Base-by-base conservation (phyloP, 2,797 vertebrate genomes). In the Sebastiscus tertius region DNA sequence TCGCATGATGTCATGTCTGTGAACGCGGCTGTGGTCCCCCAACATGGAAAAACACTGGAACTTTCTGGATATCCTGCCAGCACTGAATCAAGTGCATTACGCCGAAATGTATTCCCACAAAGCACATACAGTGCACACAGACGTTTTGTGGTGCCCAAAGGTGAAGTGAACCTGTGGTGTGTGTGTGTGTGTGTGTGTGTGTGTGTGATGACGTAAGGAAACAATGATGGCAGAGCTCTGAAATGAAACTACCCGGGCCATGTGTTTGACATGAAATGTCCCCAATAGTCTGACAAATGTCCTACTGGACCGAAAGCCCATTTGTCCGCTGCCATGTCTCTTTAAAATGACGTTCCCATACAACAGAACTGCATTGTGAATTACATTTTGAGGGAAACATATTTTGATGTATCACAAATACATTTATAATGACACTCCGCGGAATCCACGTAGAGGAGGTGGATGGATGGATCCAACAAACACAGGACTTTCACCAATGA, bases 251-350 rank as follows among this genome's bases (percentile, higher is more conserved):
- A 84, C 81, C 75, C 79, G 79, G 82, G 71, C 88, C 84, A 82
- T 75, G 88, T 90, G 94, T 93, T 91, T 63, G 86, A 93, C 78
- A 20, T 92, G 90, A 95, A 94, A 91, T 69, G 89, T 92, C 34
- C 34, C 34, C 34, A 13, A 36, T 11, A 36, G 34, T 36, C 34
- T 36, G 34, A 36, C 12, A 0, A 36, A 36, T 12, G 34, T 36
- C 34, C 11, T 5, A 39, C 5, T 39, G 36, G 36, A 39, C 36
- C 12, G 36, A 39, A 39, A 26, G 26, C 26, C 26, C 26, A 26
- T 26, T 26, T 26, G 26, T 26, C 26, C 26, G 26, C 26, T 26
- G 26, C 26, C 26, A 26, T 29, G 29, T 29, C 29, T 29, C 29
- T 6, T 29, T 1, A 29, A 29, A 29, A 29, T 29, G 5, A 29